These are phyloP conservation scores for Penaeus chinensis DNA, from an alignment of 1,140 invertebrate species.

Conservation along the genomic window DNA sequence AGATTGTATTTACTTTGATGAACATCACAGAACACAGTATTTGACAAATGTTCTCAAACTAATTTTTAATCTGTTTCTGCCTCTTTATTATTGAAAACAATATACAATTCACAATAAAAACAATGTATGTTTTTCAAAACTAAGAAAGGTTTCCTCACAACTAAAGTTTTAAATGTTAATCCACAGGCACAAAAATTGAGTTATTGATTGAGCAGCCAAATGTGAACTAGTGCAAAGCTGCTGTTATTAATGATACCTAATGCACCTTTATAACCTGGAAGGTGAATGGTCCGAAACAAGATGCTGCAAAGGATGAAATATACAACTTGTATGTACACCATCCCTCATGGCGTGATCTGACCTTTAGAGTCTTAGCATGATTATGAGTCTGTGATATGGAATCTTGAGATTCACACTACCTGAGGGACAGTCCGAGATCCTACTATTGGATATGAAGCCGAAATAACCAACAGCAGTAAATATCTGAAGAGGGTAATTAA, in stretches of 20 bases:
- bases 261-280: constrained; percentile 23
- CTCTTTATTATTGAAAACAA: too few species aligned
- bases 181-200: constrained; percentile 32
- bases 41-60: constrained; percentile 28
- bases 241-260: constrained; percentile 27
- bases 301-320: constrained; percentile 42
- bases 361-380: not conserved
- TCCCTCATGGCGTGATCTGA: constrained; percentile 17
- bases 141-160: constrained; percentile 4
- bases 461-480: constrained; percentile 37
- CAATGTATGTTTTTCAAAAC: not conserved
- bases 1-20: constrained; percentile 59
- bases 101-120: too few species aligned
- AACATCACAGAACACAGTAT: constrained; percentile 59
- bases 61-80: constrained; percentile 4
- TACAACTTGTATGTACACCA: constrained; percentile 27
- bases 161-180: constrained; percentile 23
- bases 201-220: constrained; percentile 33
- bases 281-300: constrained; percentile 38
- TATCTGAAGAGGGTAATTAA: constrained; percentile 25
- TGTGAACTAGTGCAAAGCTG: constrained; percentile 47
- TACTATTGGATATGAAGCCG: constrained; percentile 49
- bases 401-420: not conserved
- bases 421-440: constrained; percentile 22
- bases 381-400: not conserved